Conservation (phyloP, 2,797 vertebrate genomes). For the Australoheros facetus region DNA sequence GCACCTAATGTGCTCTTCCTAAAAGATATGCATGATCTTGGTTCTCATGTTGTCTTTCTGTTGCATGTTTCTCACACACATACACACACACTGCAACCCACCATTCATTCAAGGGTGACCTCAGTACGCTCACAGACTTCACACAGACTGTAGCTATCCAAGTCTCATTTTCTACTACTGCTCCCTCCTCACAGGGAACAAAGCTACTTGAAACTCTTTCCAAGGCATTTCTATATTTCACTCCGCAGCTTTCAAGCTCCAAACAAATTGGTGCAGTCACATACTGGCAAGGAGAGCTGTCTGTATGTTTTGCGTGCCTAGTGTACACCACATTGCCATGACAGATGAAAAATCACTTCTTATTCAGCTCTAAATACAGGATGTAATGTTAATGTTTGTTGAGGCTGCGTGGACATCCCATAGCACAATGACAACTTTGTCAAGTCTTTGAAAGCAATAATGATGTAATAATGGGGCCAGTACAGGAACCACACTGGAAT, state of each 20-base stretch:
- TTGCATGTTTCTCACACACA: conserved; percentile 83
- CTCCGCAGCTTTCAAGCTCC: conserved; percentile 13
- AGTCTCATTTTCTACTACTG: conserved; percentile 36
- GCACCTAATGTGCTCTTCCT: conserved; percentile 88
- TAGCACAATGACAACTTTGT: conserved; percentile 46
- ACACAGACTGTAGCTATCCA: conserved; percentile 55
- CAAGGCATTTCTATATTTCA: conserved; percentile 41
- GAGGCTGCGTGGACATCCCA: conserved; percentile 27
- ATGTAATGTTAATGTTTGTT: background rate
- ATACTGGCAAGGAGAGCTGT: background rate
- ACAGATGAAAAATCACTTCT: background rate
- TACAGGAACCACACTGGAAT: conserved; percentile 11
- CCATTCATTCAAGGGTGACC: conserved; percentile 75
- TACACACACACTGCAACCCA: conserved; percentile 76
- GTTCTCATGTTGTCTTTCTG: conserved; percentile 25
- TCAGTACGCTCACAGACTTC: conserved; percentile 75
- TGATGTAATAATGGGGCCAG: background rate
- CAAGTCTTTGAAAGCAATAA: conserved; percentile 74
- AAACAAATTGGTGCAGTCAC: background rate
- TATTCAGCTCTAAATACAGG: background rate
- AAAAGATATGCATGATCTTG: conserved; percentile 87
- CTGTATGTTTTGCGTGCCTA: conserved; percentile 61
- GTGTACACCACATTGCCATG: conserved; percentile 39
- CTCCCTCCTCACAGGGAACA: conserved; percentile 37
- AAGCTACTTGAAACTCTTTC: conserved; percentile 69